These are phyloP conservation scores for Macrophya annulata DNA, from an alignment of 2,888 invertebrate species.

Conservation along the genomic window DNA sequence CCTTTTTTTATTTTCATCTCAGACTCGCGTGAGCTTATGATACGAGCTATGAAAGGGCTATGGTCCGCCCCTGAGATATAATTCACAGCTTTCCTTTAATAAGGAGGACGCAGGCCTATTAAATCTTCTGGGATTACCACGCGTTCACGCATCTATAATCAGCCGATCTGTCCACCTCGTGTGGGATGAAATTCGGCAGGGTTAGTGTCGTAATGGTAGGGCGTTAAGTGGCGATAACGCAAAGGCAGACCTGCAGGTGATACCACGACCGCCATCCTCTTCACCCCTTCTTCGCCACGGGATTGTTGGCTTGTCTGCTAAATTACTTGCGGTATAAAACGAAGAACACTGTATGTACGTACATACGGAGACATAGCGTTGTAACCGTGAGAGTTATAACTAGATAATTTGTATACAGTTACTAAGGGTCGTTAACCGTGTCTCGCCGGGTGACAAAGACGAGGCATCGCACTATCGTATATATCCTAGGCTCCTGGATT, in stretches of 20 bases:
- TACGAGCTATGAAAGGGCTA: conserved; percentile 1
- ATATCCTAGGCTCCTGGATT: neutral
- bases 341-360: neutral
- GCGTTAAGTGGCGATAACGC: conserved; percentile 51
- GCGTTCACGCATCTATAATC: conserved; percentile 45
- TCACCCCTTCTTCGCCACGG: conserved; percentile 15
- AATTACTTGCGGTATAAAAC: conserved; percentile 47
- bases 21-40: conserved; percentile 17
- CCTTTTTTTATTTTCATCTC: neutral
- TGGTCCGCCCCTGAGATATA: neutral
- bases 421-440: conserved; percentile 47
- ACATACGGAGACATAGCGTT: neutral
- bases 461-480: neutral
- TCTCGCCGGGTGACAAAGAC: conserved; percentile 21
- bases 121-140: conserved; percentile 44
- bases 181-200: conserved; percentile 44
- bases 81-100: conserved; percentile 34
- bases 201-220: conserved; percentile 25
- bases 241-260: conserved; percentile 13
- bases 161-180: conserved; percentile 47
- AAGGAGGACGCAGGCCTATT: conserved; percentile 34
- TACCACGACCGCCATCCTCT: neutral
- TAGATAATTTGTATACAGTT: conserved; percentile 46
- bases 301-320: conserved; percentile 21
- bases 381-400: conserved; percentile 42